Evolutionary conservation across 1,140 invertebrate species (phyloP), one percentile per base, ranked within the genome.

Genomic region (Ptiloglossa arizonensis): DNA sequence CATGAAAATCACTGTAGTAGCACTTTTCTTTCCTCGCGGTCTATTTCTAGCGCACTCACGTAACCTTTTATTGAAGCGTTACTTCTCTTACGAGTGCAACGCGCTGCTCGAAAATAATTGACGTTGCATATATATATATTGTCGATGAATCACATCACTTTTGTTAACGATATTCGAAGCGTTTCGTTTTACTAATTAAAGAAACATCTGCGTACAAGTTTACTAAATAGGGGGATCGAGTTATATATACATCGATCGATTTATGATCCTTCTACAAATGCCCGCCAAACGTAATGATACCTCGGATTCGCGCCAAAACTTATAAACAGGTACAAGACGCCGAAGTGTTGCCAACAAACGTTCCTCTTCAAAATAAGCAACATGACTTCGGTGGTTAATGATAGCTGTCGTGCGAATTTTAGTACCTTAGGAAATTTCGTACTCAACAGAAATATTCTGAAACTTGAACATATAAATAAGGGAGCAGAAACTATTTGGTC

Each of bases 291-390:
- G 15, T 35, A 38, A 68, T 24, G 54, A 56, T 8, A 41, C 5
- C 38, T 76, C 27, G 64, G 52, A 69, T 38, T 76, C 29, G 73
- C 54, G 73, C 66, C 73, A 76, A 69, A 69, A 59, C n/a, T 75
- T 75, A 68, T 75, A 75, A 75, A 75, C 73, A 59, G 52, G 54
- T 41, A 22, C 66, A 17, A 69, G 44, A 29, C 44, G 44, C 27
- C 9, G 19, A 38, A 69, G 44, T 29, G 64, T 13, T 68, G 73
- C 54, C 73, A 69, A 69, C 44, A 38, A 69, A 59, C 52, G 56
- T 35, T 35, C 24, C 56, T 46, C 32, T 41, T 69, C 41, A 69
- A 76, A 76, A 76, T 46, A 76, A 75, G 27, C 54, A 69, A 57
- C 5, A 38, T 35, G 15, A 32, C 57, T 19, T 29, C 22, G 38